These are phyloP conservation scores for Ariolimax columbianus DNA, from an alignment of 2,888 invertebrate species.

Conservation along the genomic window DNA sequence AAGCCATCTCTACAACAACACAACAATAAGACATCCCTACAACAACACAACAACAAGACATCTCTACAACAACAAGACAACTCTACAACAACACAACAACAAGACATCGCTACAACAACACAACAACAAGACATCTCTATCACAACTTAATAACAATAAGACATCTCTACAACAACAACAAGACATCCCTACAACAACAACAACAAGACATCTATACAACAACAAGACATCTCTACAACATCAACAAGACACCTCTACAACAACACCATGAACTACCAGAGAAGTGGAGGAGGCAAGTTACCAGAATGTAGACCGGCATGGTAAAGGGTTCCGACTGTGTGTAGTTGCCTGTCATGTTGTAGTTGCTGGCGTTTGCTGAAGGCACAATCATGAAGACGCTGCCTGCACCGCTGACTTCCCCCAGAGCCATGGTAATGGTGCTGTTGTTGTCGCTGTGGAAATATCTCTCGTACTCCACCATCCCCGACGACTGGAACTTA, in stretches of 20 bases:
- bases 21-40: no score
- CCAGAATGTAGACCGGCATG: slow-evolving; percentile 28
- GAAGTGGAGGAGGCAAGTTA: background rate
- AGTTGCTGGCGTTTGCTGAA: background rate
- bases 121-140: no score
- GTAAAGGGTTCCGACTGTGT: slow-evolving; percentile 11
- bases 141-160: no score
- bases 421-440: slow-evolving; percentile 8
- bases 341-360: slow-evolving; percentile 1
- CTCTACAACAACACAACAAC: no score
- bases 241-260: no score
- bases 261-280: background rate
- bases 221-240: no score
- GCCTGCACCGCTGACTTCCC: background rate
- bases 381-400: slow-evolving; percentile 21
- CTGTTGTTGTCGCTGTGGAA: background rate
- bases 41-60: no score
- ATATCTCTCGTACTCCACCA: background rate
- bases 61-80: no score
- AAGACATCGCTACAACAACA: no score
- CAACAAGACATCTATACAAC: no score
- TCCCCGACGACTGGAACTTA: background rate
- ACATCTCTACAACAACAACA: background rate
- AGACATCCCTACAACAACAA: background rate
- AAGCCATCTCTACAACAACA: no score